Percentiles rank a stretch among this genome's conserved stretches.
These are phyloP conservation scores for Cheilosia soror DNA, from an alignment of 2,888 invertebrate genomes.

Conservation along the genomic window DNA sequence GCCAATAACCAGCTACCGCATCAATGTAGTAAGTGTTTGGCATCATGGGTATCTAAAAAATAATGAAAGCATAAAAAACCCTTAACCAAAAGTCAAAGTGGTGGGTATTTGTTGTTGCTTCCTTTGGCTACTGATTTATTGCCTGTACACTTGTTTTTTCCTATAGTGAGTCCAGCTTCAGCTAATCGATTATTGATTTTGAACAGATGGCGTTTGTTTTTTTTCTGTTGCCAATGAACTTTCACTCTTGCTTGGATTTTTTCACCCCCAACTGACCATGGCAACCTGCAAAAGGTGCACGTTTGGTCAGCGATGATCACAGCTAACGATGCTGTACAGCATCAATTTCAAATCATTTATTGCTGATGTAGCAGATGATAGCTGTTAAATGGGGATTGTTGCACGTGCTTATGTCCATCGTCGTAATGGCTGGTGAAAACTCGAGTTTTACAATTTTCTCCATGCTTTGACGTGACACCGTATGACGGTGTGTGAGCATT, in stretches of 20 bases:
- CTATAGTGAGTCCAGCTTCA: constrained; percentile 42
- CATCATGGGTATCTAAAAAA: not conserved
- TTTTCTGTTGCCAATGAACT: constrained; percentile 29
- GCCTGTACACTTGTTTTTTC: constrained; percentile 2
- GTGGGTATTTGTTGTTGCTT: constrained; percentile 9
- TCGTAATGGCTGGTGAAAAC: constrained; percentile 51
- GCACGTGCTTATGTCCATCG: constrained; percentile 70
- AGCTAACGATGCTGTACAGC: constrained; percentile 71
- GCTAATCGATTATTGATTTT: constrained; percentile 74
- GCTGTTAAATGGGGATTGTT: constrained; percentile 73
- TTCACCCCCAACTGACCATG: not conserved
- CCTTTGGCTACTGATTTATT: constrained; percentile 34
- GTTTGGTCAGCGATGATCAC: constrained; percentile 68
- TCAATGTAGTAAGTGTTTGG: too few species aligned
- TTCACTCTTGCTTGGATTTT: constrained; percentile 37
- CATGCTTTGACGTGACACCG: constrained; percentile 57
- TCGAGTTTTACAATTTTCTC: constrained; percentile 63
- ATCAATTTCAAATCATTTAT: constrained; percentile 76
- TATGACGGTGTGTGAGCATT: constrained; percentile 7
- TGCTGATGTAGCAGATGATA: constrained; percentile 76
- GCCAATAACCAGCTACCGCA: too few species aligned
- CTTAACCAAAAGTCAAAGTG: constrained; percentile 31
- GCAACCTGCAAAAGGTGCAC: constrained; percentile 68
- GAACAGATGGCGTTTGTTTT: constrained; percentile 48
- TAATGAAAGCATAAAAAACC: constrained; percentile 11